Evolutionary conservation across 2,888 invertebrate genomes (phyloP).

Genomic region (Xanthostigma xanthostigma): DNA sequence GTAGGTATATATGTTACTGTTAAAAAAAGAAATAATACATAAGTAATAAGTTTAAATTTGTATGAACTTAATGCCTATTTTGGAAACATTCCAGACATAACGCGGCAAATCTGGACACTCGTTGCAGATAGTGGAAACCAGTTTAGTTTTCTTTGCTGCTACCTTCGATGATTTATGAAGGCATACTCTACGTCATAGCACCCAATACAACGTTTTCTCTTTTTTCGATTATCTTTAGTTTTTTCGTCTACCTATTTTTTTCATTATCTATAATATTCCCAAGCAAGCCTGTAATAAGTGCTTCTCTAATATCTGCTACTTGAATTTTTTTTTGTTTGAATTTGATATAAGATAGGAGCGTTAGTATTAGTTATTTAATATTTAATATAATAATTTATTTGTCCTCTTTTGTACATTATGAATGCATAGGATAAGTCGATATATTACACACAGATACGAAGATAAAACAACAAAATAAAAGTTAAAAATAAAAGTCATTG

Average conservation of each 20-base stretch:
- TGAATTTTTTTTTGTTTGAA: slow-evolving; percentile 1
- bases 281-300: slow-evolving; percentile 3
- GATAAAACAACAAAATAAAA: too few relatives aligned
- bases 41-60: too few relatives aligned
- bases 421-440: too few relatives aligned
- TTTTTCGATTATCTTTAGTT: slow-evolving; percentile 3
- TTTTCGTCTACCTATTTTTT: slow-evolving; percentile 1
- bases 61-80: slow-evolving; percentile 1
- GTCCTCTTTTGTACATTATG: too few relatives aligned
- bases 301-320: slow-evolving; percentile 4
- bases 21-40: too few relatives aligned
- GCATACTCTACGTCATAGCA: slow-evolving; percentile 2
- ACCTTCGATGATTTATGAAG: slow-evolving; percentile 1
- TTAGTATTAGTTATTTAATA: too few relatives aligned
- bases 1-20: too few relatives aligned
- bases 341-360: slow-evolving; percentile 1
- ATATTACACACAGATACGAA: too few relatives aligned
- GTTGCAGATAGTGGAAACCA: slow-evolving; percentile 1
- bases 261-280: slow-evolving; percentile 2
- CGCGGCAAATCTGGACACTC: not conserved
- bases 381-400: too few relatives aligned
- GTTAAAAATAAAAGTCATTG: too few relatives aligned
- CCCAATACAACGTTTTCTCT: slow-evolving; percentile 3
- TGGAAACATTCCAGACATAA: slow-evolving; percentile 2
- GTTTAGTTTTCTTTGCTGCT: slow-evolving; percentile 3